phyloP scores from a whole-genome alignment of 1,140 invertebrate species.

The Rhagoletis zephyria region DNA sequence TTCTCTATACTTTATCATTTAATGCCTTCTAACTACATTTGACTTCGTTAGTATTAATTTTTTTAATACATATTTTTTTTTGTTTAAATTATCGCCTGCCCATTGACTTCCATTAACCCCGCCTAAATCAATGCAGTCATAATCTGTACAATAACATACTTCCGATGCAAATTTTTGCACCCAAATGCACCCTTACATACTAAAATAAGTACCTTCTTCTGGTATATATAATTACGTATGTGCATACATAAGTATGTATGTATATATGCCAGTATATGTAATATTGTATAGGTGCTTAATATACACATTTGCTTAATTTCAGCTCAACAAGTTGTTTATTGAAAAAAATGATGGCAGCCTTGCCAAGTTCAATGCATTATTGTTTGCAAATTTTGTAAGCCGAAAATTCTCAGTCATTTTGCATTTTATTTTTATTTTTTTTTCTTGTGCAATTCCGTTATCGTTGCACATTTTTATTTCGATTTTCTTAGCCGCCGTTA shows the following conservation, averaged over 20 bases:
- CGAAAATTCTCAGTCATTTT: constrained; percentile 3
- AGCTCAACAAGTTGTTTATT: constrained; percentile 30
- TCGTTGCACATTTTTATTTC: not conserved
- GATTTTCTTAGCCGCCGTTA: not conserved
- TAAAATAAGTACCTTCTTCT: not conserved
- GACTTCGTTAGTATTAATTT: too few relatives aligned
- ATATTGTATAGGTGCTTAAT: constrained; percentile 33
- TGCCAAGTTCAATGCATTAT: constrained; percentile 28
- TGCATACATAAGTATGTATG: not conserved
- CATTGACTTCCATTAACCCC: constrained; percentile 10
- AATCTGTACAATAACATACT: not conserved
- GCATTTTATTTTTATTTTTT: not conserved
- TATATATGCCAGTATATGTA: not conserved
- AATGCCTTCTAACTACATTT: not conserved
- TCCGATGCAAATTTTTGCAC: not conserved
- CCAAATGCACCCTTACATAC: not conserved
- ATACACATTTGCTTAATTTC: not conserved
- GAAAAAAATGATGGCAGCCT: not conserved
- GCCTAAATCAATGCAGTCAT: not conserved
- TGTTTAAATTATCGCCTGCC: not conserved
- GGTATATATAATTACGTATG: not conserved
- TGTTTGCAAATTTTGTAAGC: constrained; percentile 34
- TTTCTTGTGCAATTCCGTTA: constrained; percentile 13
- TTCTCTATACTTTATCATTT: too few relatives aligned
- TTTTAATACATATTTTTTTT: too few relatives aligned